Evolutionary conservation across 2,113 vertebrate genomes (phyloP), one percentile per base, ranked within the genome.

Genomic region (Callithrix jacchus): DNA sequence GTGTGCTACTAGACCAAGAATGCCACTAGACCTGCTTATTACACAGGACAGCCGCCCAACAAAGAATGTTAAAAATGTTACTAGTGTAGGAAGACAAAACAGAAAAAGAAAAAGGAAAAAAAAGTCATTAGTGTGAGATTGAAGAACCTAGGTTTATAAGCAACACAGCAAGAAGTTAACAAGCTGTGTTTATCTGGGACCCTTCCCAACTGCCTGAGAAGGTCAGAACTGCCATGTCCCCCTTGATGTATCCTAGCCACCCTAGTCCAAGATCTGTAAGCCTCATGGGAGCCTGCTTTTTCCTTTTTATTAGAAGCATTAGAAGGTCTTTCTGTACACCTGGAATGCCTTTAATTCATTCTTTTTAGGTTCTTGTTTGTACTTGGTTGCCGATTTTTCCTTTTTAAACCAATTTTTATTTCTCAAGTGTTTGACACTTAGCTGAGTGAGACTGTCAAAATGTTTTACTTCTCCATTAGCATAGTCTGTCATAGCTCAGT

Each of bases 381-480:
- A 79, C 66, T 85, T 64, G 42, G n/a, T 89, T 93, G 84, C 66
- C 18, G 71, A 49, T 96, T 96, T 97, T 96, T 47, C 42, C 85
- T 71, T 95, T 73, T 83, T 71, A 84, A 92, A 83, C 56, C 71
- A 74, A 32, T 92, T 96, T 97, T 93, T 76, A 79, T 90, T 94
- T 21, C 77, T 84, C 54, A 74, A 89, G 84, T 89, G 66, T 89
- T 25, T 97, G 97, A 96, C 3, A 17, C 87, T 96, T 91, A 94
- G 79, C 86, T 83, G 76, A 86, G n/a, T 96, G 95, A 91, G 40
- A 4, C 73, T 98, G 66, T 95, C 97, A 94, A 87, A 97, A 98
- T 98, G 97, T 97, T 98, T 97, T 95, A 93, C 1, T 97, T 68
- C 95, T 92, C 76, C 40, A 76, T 96, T 96, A 93, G 18, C 93